Evolutionary conservation across 2,797 vertebrate species (phyloP), one percentile per base, ranked within the genome.

Genomic region (Xenops minutus): DNA sequence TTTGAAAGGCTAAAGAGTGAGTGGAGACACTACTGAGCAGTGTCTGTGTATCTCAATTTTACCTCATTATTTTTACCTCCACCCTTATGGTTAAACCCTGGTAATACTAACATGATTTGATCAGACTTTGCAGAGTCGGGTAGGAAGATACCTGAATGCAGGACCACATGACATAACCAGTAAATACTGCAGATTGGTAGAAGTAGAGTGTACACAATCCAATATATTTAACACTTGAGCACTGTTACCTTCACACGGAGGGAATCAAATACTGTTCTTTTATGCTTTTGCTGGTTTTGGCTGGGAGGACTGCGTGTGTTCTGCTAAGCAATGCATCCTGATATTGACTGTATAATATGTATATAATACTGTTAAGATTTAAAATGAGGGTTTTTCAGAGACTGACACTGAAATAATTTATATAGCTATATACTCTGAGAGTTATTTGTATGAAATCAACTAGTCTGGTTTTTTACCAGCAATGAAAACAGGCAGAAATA

Each of bases 81-180:
- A 20, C 24, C 62, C 69, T 75, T 94, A 34, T 7, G 71, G 61
- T 73, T 95, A 88, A 85, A 32, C 49, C 69, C 72, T 23, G 34
- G 21, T 11, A 68, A 49, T 62, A 46, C 3, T 62, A 64, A 58
- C 6, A 6, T 49, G 32, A 63, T n/a, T 54, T 79, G 44, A 44
- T 16, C 27, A 80, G 56, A 41, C 32, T 69, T 82, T 51, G 24
- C 11, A 24, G 29, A 73, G 8, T 29, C n/a, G 66, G 8, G 62
- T 48, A 54, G 14, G 23, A 91, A 63, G n/a, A 71, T 5, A 51
- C 2, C 12, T 68, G 41, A 36, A n/a, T 14, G 12, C 21, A 59
- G 32, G 11, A 69, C 9, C 0, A 2, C 4, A 7, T 5, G 6
- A 14, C 4, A 7, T 5, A 5, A 14, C 20, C n/a, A 30, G 46